Percentiles rank a stretch among this genome's conserved stretches.
Evolutionary conservation across 2,888 invertebrate species (phyloP).

Genomic region (Merodon equestris): DNA sequence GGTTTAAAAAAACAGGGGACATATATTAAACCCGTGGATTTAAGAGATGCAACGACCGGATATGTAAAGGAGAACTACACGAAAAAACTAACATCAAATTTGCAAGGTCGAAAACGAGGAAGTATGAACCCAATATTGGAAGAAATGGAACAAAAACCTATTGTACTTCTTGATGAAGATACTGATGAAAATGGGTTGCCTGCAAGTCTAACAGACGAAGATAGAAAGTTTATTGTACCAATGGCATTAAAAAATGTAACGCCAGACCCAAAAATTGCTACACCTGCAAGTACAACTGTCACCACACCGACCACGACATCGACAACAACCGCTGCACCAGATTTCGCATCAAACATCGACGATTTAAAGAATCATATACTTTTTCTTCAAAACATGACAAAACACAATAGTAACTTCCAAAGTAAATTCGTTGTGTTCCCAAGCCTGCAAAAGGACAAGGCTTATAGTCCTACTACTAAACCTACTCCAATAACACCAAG

Average conservation of each 20-base stretch:
- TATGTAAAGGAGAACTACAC: slow-evolving; percentile 77
- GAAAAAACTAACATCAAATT: slow-evolving; percentile 73
- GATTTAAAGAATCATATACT: slow-evolving; percentile 78
- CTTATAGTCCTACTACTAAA: slow-evolving; percentile 49
- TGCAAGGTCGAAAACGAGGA: slow-evolving; percentile 69
- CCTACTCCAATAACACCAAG: slow-evolving; percentile 62
- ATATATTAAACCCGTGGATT: slow-evolving; percentile 78
- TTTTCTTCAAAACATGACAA: slow-evolving; percentile 78
- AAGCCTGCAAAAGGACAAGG: slow-evolving; percentile 75
- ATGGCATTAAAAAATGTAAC: slow-evolving; percentile 78
- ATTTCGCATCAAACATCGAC: slow-evolving; percentile 77
- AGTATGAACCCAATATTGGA: slow-evolving; percentile 76
- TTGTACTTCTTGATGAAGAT: slow-evolving; percentile 77
- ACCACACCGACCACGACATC: slow-evolving; percentile 71
- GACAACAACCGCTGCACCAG: slow-evolving; percentile 71
- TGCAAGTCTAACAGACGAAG: slow-evolving; percentile 77
- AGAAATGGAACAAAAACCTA: slow-evolving; percentile 78
- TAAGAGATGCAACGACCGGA: slow-evolving; percentile 77
- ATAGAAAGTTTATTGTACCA: slow-evolving; percentile 78
- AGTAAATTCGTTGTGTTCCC: slow-evolving; percentile 79
- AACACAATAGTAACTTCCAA: slow-evolving; percentile 77
- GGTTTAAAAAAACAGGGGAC: slow-evolving; percentile 77
- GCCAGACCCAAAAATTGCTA: slow-evolving; percentile 73
- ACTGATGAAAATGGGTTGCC: slow-evolving; percentile 77
- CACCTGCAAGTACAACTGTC: slow-evolving; percentile 68